phyloP scores from a whole-genome alignment of 64 coral and sea anemone species.

The Pocillopora damicornis region DNA sequence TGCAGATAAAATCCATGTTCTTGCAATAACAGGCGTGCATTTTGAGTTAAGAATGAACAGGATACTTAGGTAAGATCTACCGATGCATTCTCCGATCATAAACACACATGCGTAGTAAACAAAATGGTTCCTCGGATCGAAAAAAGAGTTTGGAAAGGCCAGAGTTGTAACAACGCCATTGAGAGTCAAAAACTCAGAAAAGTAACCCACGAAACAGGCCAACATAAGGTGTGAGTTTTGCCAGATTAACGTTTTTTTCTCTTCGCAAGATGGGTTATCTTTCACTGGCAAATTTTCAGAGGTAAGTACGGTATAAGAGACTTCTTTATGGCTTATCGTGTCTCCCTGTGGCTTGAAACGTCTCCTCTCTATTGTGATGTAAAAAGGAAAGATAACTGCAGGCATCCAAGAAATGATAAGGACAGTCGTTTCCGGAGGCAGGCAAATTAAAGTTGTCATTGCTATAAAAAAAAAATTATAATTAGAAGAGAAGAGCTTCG shows the following conservation, averaged over 20 bases:
- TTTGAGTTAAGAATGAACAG: slow-evolving; percentile 29
- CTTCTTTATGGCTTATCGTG: not conserved
- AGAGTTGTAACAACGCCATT: slow-evolving; percentile 45
- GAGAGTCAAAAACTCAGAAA: slow-evolving; percentile 47
- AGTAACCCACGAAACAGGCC: slow-evolving; percentile 24
- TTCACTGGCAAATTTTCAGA: slow-evolving; percentile 8
- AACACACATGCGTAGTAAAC: slow-evolving; percentile 66
- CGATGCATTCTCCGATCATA: slow-evolving; percentile 68
- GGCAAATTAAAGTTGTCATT: slow-evolving; percentile 51
- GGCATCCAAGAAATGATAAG: slow-evolving; percentile 16
- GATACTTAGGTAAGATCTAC: slow-evolving; percentile 66
- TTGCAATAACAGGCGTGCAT: slow-evolving; percentile 27
- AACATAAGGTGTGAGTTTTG: slow-evolving; percentile 8
- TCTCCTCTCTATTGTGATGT: slow-evolving; percentile 17
- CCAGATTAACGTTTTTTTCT: slow-evolving; percentile 20
- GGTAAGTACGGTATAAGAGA: slow-evolving; percentile 11
- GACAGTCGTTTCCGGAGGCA: slow-evolving; percentile 42
- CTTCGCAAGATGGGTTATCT: not conserved
- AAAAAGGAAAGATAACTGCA: slow-evolving; percentile 6
- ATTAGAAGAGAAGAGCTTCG: no score
- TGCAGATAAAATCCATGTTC: slow-evolving; percentile 64
- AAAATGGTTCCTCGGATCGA: slow-evolving; percentile 79
- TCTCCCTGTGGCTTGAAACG: not conserved
- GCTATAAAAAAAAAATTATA: not conserved
- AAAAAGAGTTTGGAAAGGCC: slow-evolving; percentile 59